Base-by-base conservation (phyloP, 2,113 vertebrate genomes). In the Platysternon megacephalum region DNA sequence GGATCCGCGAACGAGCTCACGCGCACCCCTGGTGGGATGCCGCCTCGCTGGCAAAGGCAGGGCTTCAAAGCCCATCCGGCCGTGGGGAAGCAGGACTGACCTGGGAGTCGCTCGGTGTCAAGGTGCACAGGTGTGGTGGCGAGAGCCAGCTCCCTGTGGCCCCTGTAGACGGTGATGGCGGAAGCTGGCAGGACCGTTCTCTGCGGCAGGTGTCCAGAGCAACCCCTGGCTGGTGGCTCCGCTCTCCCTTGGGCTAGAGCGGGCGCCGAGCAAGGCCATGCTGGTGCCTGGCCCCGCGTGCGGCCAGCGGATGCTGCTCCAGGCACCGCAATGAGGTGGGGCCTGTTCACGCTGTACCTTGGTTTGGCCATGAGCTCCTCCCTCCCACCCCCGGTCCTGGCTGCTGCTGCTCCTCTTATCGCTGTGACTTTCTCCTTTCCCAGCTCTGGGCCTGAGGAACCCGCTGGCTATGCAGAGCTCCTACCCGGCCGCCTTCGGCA, bases 361-460 rank as follows among this genome's bases (percentile, higher is more conserved):
- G 83, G 52, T 46, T 58, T 10, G 17, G 28, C 52, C 53, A n/a
- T 13, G 32, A 65, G 3, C 42, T 84, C 44, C 26, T n/a, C 32
- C 29, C 79, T 52, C 29, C 1, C 13, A 0, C 7, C 46, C 61
- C 26, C 2, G 1, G 19, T 1, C 21, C 51, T 26, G 1, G 85
- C 88, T 4, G 5, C 21, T 22, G 52, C 35, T n/a, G 10, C 3
- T 42, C 28, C 8, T 35, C 7, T 17, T 17, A 11, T 42, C 8
- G 3, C 32, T 48, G 10, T 39, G 29, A 19, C 32, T 35, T 26
- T 95, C 85, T 97, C 68, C 39, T 29, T 76, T 5, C 1, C 3
- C 97, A 99, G 99, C 99, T 86, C 97, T 99, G 68, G 98, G 99
- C 87, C 97, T 99, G 61, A 98, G 99, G 90, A 99, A 98, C 89